Conservation (phyloP, 2,113 vertebrate genomes). For the Mesoclemmys tuberculata region DNA sequence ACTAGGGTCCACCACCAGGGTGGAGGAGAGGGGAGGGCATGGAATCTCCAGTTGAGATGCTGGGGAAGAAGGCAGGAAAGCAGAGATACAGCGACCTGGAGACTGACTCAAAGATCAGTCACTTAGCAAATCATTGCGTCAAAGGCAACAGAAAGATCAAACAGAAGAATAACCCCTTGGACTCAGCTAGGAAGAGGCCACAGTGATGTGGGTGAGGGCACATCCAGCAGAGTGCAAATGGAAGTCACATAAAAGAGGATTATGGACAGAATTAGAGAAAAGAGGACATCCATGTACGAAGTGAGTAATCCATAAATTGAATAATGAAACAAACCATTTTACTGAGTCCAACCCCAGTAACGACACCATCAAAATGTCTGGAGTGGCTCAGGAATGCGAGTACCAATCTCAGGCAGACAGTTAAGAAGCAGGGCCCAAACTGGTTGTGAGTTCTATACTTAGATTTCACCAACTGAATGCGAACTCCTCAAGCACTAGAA, state of each 20-base stretch:
- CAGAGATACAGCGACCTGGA: not conserved
- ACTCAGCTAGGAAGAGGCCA: not conserved
- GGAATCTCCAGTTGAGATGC: too few relatives aligned
- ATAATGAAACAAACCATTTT: not conserved
- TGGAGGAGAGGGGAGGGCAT: too few relatives aligned
- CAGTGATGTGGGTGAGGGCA: not conserved
- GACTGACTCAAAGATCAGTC: not conserved
- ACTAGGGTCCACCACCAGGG: too few relatives aligned
- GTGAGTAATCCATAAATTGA: not conserved
- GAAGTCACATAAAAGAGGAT: not conserved
- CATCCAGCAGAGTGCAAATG: not conserved
- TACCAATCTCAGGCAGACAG: too few relatives aligned
- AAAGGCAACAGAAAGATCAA: not conserved
- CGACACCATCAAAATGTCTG: too few relatives aligned
- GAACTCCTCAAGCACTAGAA: too few relatives aligned
- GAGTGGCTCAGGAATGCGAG: too few relatives aligned
- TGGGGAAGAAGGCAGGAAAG: not conserved
- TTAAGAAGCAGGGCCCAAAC: too few relatives aligned
- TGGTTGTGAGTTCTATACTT: too few relatives aligned
- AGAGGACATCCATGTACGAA: not conserved
- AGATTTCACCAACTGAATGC: too few relatives aligned
- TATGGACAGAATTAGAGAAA: not conserved
- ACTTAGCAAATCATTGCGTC: not conserved
- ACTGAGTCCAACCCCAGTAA: not conserved
- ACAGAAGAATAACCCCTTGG: not conserved